phyloP scores from a whole-genome alignment of 2,113 vertebrate species.

The Silurus glanis region DNA sequence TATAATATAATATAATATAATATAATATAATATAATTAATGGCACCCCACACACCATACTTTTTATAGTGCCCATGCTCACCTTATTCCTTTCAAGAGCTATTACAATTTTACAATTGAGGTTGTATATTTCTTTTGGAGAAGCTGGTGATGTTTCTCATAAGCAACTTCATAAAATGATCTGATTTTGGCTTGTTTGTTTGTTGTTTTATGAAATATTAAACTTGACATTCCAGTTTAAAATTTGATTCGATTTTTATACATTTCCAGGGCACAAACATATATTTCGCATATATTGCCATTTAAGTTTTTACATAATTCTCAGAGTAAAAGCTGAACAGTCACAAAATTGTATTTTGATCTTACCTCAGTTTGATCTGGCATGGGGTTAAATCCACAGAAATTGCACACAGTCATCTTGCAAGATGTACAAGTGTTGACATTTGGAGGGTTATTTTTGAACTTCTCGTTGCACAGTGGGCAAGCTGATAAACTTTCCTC shows the following conservation, averaged over 20 bases:
- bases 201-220: neutral
- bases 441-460: slow-evolving; percentile 85
- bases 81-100: no score
- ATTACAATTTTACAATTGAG: no score
- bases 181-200: neutral
- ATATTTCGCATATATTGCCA: no score
- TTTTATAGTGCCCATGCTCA: no score
- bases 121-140: neutral
- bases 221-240: neutral
- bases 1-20: no score
- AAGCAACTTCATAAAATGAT: neutral
- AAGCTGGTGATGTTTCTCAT: neutral
- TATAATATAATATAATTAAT: no score
- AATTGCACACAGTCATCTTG: slow-evolving; percentile 86
- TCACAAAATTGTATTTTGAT: neutral
- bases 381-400: slow-evolving; percentile 95
- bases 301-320: no score
- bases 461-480: slow-evolving; percentile 80
- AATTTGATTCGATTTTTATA: no score
- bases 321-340: neutral
- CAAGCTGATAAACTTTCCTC: slow-evolving; percentile 41
- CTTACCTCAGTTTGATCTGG: slow-evolving; percentile 81
- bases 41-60: no score
- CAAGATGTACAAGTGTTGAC: slow-evolving; percentile 90
- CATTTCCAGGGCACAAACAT: no score